These are phyloP conservation scores for Triops longicaudatus DNA, from an alignment of 1,140 invertebrate species.

Conservation along the genomic window DNA sequence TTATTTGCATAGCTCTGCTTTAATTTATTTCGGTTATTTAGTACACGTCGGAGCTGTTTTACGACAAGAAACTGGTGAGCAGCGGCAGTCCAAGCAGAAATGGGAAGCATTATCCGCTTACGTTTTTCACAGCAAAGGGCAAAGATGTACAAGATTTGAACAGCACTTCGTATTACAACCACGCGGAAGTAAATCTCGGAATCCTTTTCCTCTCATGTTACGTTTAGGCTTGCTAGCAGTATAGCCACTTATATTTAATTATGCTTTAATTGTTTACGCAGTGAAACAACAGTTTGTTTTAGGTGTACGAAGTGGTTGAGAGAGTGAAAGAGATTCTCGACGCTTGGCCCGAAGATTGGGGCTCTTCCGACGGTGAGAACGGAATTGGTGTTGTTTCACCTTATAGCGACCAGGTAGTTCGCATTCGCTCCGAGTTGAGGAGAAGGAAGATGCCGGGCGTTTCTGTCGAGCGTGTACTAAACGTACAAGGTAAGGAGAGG, in stretches of 20 bases:
- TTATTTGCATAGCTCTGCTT: no score
- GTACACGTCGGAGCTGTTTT: conserved; percentile 73
- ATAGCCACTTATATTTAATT: conserved; percentile 6
- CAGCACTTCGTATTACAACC: conserved; percentile 77
- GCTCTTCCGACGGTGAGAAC: conserved; percentile 55
- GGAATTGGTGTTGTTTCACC: conserved; percentile 77
- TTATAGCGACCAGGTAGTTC: conserved; percentile 73
- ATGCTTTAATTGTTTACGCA: neutral
- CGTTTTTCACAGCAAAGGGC: conserved; percentile 66
- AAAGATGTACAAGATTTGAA: conserved; percentile 64
- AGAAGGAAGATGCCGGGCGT: conserved; percentile 63
- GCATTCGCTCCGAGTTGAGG: conserved; percentile 67
- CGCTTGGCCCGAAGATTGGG: conserved; percentile 64
- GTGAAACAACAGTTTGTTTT: conserved; percentile 17
- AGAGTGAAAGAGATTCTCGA: conserved; percentile 57
- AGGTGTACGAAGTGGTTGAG: conserved; percentile 65
- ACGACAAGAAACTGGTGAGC: conserved; percentile 64
- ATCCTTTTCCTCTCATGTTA: conserved; percentile 13
- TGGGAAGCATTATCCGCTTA: conserved; percentile 61
- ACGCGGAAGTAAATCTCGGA: conserved; percentile 55
- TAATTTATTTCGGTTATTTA: conserved; percentile 33
- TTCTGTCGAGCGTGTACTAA: conserved; percentile 74
- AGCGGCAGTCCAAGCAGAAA: conserved; percentile 58
- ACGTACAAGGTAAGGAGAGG: conserved; percentile 61
- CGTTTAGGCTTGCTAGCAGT: neutral